These are phyloP conservation scores for Therioaphis trifolii DNA, from an alignment of 2,888 invertebrate species.

Conservation along the genomic window DNA sequence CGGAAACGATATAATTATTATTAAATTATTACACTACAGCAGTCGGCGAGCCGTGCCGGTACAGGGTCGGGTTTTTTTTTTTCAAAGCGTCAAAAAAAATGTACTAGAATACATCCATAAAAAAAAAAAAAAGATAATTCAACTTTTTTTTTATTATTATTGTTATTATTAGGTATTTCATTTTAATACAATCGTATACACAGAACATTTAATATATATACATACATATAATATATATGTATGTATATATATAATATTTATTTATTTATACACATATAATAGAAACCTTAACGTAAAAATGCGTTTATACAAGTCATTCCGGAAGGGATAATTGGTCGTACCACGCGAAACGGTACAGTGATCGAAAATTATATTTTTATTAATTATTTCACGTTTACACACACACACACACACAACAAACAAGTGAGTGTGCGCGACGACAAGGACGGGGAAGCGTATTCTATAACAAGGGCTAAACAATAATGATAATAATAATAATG, in stretches of 20 bases:
- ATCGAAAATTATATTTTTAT: too few relatives aligned
- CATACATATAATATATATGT: conserved; percentile 9
- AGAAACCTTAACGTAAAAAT: conserved; percentile 11
- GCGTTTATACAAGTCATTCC: conserved; percentile 31
- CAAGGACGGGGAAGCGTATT: not conserved
- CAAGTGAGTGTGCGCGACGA: too few relatives aligned
- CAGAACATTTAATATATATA: not conserved
- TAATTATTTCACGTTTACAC: too few relatives aligned
- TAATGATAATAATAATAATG: not conserved
- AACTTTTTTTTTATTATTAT: not conserved
- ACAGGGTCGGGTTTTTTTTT: not conserved
- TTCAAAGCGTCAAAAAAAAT: not conserved
- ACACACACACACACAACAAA: not conserved
- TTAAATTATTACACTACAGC: conserved; percentile 24
- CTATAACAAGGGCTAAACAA: not conserved
- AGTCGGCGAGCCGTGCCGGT: not conserved
- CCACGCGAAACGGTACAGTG: too few relatives aligned
- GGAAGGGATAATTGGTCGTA: not conserved
- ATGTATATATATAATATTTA: not conserved
- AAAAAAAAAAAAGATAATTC: not conserved
- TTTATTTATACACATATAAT: not conserved
- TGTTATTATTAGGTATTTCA: conserved; percentile 35
- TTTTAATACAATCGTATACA: conserved; percentile 57
- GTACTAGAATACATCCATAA: not conserved
- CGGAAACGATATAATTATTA: conserved; percentile 55